Conservation (phyloP, 2,797 vertebrate species). For the Pangasius macronema region DNA sequence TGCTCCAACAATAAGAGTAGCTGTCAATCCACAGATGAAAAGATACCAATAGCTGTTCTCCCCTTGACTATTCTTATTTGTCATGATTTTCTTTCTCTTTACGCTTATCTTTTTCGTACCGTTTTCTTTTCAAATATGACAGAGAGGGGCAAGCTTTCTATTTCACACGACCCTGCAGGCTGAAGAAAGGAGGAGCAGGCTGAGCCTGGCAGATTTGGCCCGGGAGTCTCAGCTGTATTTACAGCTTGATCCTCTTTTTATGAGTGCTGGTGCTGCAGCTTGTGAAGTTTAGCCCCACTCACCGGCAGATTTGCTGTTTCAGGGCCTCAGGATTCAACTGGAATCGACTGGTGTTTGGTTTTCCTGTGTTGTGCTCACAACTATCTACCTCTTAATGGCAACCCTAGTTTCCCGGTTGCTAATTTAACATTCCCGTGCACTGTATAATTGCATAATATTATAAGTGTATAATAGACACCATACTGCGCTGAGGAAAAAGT, state of each 20-base stretch:
- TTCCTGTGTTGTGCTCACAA: neutral
- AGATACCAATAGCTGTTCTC: slow-evolving; percentile 68
- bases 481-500: neutral
- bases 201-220: slow-evolving; percentile 27
- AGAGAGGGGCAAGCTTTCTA: slow-evolving; percentile 10
- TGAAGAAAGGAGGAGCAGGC: slow-evolving; percentile 5
- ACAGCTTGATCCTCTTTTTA: slow-evolving; percentile 51
- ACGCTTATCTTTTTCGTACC: neutral
- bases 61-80: slow-evolving; percentile 64
- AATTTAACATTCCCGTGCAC: neutral
- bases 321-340: slow-evolving; percentile 4
- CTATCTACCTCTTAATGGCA: neutral
- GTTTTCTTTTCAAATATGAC: slow-evolving; percentile 17
- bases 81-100: slow-evolving; percentile 43
- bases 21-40: slow-evolving; percentile 79
- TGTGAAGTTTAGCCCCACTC: slow-evolving; percentile 42
- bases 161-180: slow-evolving; percentile 38
- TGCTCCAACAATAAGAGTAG: slow-evolving; percentile 75
- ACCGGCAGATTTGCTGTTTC: slow-evolving; percentile 38
- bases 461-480: neutral
- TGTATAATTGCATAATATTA: neutral
- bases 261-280: slow-evolving; percentile 31
- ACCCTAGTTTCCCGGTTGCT: neutral
- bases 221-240: slow-evolving; percentile 37
- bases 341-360: neutral